Base-by-base conservation (phyloP, 2,797 vertebrate species). In the Crocidura indochinensis region DNA sequence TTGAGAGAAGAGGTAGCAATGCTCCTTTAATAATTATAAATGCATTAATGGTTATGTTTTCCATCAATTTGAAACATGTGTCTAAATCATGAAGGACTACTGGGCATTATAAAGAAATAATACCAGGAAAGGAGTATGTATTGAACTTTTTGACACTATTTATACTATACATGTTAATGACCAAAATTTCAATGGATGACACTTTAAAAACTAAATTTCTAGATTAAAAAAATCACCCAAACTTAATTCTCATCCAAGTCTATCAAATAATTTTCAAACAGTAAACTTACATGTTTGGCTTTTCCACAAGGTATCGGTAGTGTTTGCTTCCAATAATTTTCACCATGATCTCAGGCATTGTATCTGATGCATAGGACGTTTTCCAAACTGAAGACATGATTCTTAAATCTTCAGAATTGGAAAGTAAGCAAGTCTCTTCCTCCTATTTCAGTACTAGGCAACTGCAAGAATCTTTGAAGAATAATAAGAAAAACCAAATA, bases 271-370 rank as follows among this genome's bases (percentile, higher is more conserved):
- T 92, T 95, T 80, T 83, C 91, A 88, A 68, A 82, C 4, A 64
- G 69, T 27, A 85, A 90, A 93, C 97, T 97, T 96, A 98, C 97
- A 6, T 91, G 27, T 80, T 92, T 85, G 96, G 91, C 87, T 97
- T 97, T 84, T 98, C 96, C 20, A 93, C 84, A 5, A 97, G 93
- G 90, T 93, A 97, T 87, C 65, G 88, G 80, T 98, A 96, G 14
- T 97, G 95, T 96, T 98, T 98, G 87, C 97, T 95, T 90, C 97
- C 97, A 38, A 97, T 84, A 67, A 98, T 98, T 96, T 98, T 98
- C 91, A 98, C 97, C 65, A 97, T 93, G 8, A 96, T 96, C 78
- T 97, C 96, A 22, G 96, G 96, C 91, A 96, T 89, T 71, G 80
- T 26, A 38, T 94, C 95, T 60, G 91, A 88, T 76, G 76, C 94